Percentiles rank a stretch among this genome's conserved stretches.
These are phyloP conservation scores for Stenotaenia linearis DNA, from an alignment of 2,888 invertebrate species.

Conservation along the genomic window DNA sequence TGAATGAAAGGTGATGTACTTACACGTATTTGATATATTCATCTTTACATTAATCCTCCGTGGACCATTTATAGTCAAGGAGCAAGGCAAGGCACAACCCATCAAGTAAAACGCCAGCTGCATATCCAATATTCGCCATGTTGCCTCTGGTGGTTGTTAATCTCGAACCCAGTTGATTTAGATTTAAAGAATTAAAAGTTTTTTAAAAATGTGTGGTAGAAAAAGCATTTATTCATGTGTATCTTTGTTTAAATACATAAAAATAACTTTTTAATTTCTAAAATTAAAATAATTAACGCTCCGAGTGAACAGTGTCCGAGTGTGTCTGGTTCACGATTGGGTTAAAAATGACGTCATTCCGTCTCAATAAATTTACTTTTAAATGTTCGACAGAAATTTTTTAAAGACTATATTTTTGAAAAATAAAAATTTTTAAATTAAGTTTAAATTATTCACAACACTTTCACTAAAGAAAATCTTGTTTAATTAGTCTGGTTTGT, in stretches of 20 bases:
- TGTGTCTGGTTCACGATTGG: no score
- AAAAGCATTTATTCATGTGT: no score
- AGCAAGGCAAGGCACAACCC: not conserved
- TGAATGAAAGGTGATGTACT: not conserved
- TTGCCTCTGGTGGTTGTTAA: slow-evolving; percentile 8
- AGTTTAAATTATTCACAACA: no score
- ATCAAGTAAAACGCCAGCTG: slow-evolving; percentile 21
- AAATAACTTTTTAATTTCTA: not conserved
- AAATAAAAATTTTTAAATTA: no score
- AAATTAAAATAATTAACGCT: not conserved
- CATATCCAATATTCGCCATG: not conserved
- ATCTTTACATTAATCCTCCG: slow-evolving; percentile 16
- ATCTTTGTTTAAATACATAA: not conserved
- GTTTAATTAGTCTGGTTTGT: no score
- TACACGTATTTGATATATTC: not conserved
- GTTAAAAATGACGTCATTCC: no score
- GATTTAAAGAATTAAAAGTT: not conserved
- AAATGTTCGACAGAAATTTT: no score
- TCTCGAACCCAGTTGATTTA: not conserved
- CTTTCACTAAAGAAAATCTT: no score
- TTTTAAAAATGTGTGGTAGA: no score
- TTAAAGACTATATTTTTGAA: no score
- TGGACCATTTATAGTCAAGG: slow-evolving; percentile 20
- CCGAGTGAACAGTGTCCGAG: not conserved
- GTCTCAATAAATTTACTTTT: no score